Conservation (phyloP, 92 coral and sea anemone genomes). For the Epizoanthus stellaris region DNA sequence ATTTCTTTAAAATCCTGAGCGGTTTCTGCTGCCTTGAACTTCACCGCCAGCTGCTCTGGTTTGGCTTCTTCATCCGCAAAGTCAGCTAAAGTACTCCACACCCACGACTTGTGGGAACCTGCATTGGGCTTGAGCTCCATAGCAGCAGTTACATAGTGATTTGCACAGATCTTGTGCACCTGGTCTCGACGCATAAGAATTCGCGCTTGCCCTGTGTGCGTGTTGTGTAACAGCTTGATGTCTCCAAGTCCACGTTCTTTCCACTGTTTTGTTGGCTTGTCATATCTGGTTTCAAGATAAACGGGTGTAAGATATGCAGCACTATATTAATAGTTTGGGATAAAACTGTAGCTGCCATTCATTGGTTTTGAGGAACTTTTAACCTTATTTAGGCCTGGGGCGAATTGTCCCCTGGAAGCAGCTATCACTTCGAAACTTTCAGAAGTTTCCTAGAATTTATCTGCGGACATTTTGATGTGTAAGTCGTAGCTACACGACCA, state of each 20-base stretch:
- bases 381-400: too few species aligned
- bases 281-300: slow-evolving; percentile 42
- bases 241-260: slow-evolving; percentile 98
- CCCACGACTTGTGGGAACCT: slow-evolving; percentile 89
- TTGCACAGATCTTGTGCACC: slow-evolving; percentile 91
- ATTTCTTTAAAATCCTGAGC: slow-evolving; percentile 82
- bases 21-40: slow-evolving; percentile 77
- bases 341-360: too few species aligned
- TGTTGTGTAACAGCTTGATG: slow-evolving; percentile 77
- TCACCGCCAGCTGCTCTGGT: slow-evolving; percentile 85
- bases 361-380: too few species aligned
- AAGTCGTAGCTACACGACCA: too few species aligned
- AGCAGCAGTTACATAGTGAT: slow-evolving; percentile 82
- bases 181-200: slow-evolving; percentile 95
- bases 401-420: too few species aligned
- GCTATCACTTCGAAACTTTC: too few species aligned
- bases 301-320: too few species aligned
- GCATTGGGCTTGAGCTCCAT: slow-evolving; percentile 86
- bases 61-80: slow-evolving; percentile 86
- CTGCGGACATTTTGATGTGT: too few species aligned
- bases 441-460: too few species aligned
- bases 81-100: slow-evolving; percentile 94
- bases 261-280: slow-evolving; percentile 80
- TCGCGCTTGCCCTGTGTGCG: slow-evolving; percentile 70
- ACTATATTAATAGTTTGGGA: too few species aligned